Evolutionary conservation across 1,140 invertebrate species (phyloP), one percentile per base, ranked within the genome.

Genomic region (Drosophila rufa): DNA sequence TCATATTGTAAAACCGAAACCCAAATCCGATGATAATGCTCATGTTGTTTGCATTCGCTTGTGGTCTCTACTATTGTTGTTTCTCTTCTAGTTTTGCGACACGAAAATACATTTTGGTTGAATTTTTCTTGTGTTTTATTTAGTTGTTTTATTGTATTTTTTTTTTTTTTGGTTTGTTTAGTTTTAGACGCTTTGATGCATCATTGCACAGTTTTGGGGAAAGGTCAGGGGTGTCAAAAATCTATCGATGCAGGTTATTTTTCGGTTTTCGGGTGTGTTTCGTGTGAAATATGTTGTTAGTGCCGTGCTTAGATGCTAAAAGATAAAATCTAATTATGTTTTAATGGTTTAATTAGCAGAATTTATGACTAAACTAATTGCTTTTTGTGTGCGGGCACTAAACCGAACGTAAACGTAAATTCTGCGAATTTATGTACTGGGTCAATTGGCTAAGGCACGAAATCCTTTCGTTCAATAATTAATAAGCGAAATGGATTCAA

Each of bases 401-500:
- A 27, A n/a, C 7, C 14, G 19, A 50, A 25, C 12, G 12, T 38
- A 15, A 30, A 40, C 50, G 30, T 11, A 56, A 36, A 36, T 68
- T 73, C 30, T 46, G 17, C 17, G 25, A 50, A 27, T 42, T 59
- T 40, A 51, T 46, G 53, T 30, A 55, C n/a, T 64, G 25, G 42
- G 57, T 62, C 40, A 66, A 27, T 36, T 62, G 27, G 59, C 33
- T 36, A 9, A 30, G 19, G 22, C 33, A 36, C 59, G 22, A 43
- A 47, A 68, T 70, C 67, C 25, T 73, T 60, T 60, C 19, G 12
- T 30, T 51, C 15, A 73, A 82, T 87, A 80, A 87, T 86, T 86
- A 82, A 87, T 80, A 73, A 86, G 55, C 59, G 67, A 74, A 87
- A 74, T 64, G 51, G 64, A 62, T 67, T 89, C 76, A 55, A 77